A percentile compares a stretch with the other conserved stretches of the same genome.
Evolutionary conservation across 2,113 vertebrate species (phyloP).

Genomic region (Micromys minutus): DNA sequence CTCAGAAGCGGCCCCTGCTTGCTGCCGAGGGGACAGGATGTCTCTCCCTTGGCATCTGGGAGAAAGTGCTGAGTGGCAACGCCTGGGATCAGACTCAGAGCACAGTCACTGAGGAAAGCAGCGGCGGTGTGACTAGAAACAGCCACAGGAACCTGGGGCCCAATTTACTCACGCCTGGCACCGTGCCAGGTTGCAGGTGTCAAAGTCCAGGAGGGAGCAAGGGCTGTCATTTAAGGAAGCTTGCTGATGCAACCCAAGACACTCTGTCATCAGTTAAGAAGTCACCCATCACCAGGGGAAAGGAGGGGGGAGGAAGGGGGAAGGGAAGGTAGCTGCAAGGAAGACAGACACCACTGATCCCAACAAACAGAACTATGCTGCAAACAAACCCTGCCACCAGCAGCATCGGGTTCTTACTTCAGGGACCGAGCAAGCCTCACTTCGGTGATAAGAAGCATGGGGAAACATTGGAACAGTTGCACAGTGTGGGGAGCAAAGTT

Average conservation of each 20-base stretch:
- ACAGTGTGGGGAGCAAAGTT: rapidly evolving
- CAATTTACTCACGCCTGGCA: conserved; percentile 77
- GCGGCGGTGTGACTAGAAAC: conserved; percentile 66
- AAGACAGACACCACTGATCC: background rate
- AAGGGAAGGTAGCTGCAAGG: background rate
- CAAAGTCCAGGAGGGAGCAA: conserved; percentile 60
- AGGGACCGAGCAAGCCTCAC: rapidly evolving
- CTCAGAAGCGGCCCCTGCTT: background rate
- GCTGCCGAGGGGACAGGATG: background rate
- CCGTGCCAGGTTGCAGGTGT: conserved; percentile 66
- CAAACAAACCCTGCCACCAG: background rate
- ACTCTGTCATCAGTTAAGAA: conserved; percentile 60
- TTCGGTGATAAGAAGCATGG: no score
- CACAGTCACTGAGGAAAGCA: conserved; percentile 47
- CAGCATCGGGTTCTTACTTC: background rate
- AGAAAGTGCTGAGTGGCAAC: background rate
- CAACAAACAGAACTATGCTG: background rate
- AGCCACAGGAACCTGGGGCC: conserved; percentile 64
- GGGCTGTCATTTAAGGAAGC: conserved; percentile 4
- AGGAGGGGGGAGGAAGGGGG: background rate
- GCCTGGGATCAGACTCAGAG: conserved; percentile 37
- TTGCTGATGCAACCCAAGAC: conserved; percentile 70
- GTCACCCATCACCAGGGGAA: background rate
- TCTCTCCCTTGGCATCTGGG: background rate
- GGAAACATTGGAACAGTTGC: rapidly evolving